phyloP scores from a whole-genome alignment of 2,888 invertebrate species.

The Dynastes maya region DNA sequence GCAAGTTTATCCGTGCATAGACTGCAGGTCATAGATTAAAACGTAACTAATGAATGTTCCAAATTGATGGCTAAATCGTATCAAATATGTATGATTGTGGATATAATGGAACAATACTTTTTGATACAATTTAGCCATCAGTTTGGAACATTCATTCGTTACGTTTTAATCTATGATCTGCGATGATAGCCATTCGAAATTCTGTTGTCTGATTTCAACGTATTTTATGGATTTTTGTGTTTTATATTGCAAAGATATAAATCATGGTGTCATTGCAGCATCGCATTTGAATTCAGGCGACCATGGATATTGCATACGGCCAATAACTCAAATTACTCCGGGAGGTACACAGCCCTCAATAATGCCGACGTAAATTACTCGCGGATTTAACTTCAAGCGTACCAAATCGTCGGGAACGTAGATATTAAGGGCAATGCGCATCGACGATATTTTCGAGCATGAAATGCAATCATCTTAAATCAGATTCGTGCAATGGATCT shows the following conservation, averaged over 20 bases:
- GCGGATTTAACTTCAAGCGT: conserved; percentile 24
- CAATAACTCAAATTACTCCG: conserved; percentile 39
- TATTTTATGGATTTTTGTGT: conserved; percentile 9
- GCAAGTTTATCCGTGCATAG: too few species aligned
- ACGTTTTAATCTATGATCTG: too few species aligned
- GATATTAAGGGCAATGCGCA: not conserved
- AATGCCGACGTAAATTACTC: conserved; percentile 35
- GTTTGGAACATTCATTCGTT: too few species aligned
- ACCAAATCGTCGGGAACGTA: conserved; percentile 1
- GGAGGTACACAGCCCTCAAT: conserved; percentile 17
- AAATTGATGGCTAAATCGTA: too few species aligned
- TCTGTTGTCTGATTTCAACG: conserved; percentile 7
- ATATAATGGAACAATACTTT: too few species aligned
- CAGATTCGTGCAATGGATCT: too few species aligned
- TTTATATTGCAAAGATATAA: conserved; percentile 22
- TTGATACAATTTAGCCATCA: too few species aligned
- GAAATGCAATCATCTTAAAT: not conserved
- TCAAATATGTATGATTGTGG: too few species aligned
- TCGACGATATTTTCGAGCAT: not conserved
- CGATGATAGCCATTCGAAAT: not conserved
- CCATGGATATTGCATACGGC: conserved; percentile 4
- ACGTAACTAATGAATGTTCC: too few species aligned
- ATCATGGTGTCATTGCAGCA: conserved; percentile 21
- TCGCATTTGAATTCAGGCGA: conserved; percentile 24
- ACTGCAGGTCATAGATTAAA: too few species aligned